Evolutionary conservation across 2,888 invertebrate genomes (phyloP).

Genomic region (Amphipyra berbera): DNA sequence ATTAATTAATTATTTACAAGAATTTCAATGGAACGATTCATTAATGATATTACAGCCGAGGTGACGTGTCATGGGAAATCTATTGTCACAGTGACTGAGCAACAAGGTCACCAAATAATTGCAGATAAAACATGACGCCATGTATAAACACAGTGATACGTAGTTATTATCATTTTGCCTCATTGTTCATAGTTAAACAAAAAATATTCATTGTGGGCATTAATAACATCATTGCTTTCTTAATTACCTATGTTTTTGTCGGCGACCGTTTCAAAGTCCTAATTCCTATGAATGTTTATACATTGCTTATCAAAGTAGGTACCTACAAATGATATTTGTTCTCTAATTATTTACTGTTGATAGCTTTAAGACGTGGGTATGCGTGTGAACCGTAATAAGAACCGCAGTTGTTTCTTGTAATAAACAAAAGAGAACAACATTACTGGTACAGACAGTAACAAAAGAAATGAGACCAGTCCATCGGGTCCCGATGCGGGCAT

Average conservation of each 20-base stretch:
- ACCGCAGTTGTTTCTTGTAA: slow-evolving; percentile 36
- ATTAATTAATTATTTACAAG: neutral
- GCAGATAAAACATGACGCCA: slow-evolving; percentile 34
- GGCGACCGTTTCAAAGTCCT: neutral
- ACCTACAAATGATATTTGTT: slow-evolving; percentile 11
- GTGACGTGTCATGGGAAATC: slow-evolving; percentile 65
- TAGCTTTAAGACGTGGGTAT: slow-evolving; percentile 4
- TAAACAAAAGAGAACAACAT: slow-evolving; percentile 61
- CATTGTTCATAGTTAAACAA: slow-evolving; percentile 5
- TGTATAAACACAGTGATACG: slow-evolving; percentile 30
- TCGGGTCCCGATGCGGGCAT: slow-evolving; percentile 67
- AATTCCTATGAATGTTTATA: neutral
- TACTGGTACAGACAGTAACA: slow-evolving; percentile 61
- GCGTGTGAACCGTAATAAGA: slow-evolving; percentile 12
- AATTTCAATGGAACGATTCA: slow-evolving; percentile 14
- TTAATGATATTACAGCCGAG: slow-evolving; percentile 12
- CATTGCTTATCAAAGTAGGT: too few species aligned
- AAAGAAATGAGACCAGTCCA: slow-evolving; percentile 67
- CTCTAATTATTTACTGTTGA: slow-evolving; percentile 23
- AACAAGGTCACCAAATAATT: slow-evolving; percentile 60
- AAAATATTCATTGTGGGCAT: too few species aligned
- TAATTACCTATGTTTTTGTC: too few species aligned
- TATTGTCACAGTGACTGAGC: slow-evolving; percentile 67
- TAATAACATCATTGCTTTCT: too few species aligned
- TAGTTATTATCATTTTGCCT: slow-evolving; percentile 15